phyloP scores from a whole-genome alignment of 2,888 invertebrate genomes.

The Megaustenia siamemsis region DNA sequence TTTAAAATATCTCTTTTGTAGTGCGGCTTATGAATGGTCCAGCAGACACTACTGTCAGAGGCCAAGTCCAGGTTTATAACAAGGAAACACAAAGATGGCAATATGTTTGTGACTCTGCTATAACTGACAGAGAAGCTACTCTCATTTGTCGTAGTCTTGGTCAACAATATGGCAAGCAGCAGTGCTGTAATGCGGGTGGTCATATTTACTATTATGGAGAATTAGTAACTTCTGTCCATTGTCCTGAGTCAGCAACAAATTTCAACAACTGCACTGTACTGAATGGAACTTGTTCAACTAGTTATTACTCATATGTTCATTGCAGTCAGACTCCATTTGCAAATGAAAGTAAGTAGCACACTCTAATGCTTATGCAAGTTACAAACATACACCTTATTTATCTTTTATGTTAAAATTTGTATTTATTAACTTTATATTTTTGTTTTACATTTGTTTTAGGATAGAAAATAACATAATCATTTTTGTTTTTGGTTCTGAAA shows the following conservation, averaged over 20 bases:
- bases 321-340: slow-evolving; percentile 39
- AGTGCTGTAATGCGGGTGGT: slow-evolving; percentile 49
- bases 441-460: too few species aligned
- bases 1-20: background rate
- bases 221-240: slow-evolving; percentile 27
- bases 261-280: slow-evolving; percentile 20
- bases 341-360: slow-evolving; percentile 36
- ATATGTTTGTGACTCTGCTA: slow-evolving; percentile 70
- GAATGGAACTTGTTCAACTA: background rate
- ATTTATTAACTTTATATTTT: too few species aligned
- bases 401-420: too few species aligned
- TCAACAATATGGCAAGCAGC: slow-evolving; percentile 64
- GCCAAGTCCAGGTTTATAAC: slow-evolving; percentile 14
- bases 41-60: slow-evolving; percentile 17
- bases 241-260: slow-evolving; percentile 12
- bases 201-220: background rate
- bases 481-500: too few species aligned
- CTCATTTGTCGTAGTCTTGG: slow-evolving; percentile 68
- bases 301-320: slow-evolving; percentile 41
- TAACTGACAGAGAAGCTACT: slow-evolving; percentile 68
- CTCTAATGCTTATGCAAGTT: too few species aligned
- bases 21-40: slow-evolving; percentile 15
- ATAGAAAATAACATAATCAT: too few species aligned
- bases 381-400: too few species aligned
- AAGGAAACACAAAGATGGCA: slow-evolving; percentile 60